phyloP scores from a whole-genome alignment of 2,888 invertebrate genomes.

The Ormyrus nitidulus region DNA sequence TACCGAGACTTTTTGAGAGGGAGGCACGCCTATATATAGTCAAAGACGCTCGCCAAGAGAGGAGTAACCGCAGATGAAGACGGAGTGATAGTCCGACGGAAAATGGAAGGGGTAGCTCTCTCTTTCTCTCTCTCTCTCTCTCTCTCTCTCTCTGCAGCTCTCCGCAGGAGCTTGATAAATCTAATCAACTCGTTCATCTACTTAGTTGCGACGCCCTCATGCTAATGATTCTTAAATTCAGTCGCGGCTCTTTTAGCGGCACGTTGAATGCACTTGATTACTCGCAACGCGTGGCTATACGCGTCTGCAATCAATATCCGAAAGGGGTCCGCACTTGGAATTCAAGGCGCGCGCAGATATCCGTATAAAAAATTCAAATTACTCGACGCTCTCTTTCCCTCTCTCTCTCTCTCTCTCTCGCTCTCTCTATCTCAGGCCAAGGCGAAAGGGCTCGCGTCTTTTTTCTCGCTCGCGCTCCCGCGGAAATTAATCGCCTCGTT shows the following conservation, averaged over 20 bases:
- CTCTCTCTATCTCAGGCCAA: background rate
- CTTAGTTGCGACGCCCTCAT: slow-evolving; percentile 47
- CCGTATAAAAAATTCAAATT: too few species aligned
- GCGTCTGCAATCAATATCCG: slow-evolving; percentile 31
- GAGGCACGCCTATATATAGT: slow-evolving; percentile 37
- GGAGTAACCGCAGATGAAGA: slow-evolving; percentile 17
- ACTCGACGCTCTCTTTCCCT: too few species aligned
- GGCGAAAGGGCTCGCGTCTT: background rate
- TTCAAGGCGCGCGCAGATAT: slow-evolving; percentile 17
- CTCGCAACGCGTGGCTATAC: slow-evolving; percentile 10
- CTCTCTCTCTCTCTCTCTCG: too few species aligned
- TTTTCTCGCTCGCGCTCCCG: background rate
- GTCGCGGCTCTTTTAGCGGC: slow-evolving; percentile 56
- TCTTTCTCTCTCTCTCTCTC: slow-evolving; percentile 58
- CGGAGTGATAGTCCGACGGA: slow-evolving; percentile 11
- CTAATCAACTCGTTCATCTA: slow-evolving; percentile 71
- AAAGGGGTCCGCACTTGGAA: slow-evolving; percentile 4
- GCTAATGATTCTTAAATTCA: slow-evolving; percentile 67
- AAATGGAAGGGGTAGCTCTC: slow-evolving; percentile 41
- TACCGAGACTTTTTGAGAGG: slow-evolving; percentile 64
- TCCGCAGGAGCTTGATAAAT: slow-evolving; percentile 65
- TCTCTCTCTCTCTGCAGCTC: too few species aligned
- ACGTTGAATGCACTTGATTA: slow-evolving; percentile 11
- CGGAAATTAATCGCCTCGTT: slow-evolving; percentile 37
- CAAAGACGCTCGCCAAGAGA: slow-evolving; percentile 4